phyloP scores from a whole-genome alignment of 2,113 vertebrate species.

The Plotosus lineatus region DNA sequence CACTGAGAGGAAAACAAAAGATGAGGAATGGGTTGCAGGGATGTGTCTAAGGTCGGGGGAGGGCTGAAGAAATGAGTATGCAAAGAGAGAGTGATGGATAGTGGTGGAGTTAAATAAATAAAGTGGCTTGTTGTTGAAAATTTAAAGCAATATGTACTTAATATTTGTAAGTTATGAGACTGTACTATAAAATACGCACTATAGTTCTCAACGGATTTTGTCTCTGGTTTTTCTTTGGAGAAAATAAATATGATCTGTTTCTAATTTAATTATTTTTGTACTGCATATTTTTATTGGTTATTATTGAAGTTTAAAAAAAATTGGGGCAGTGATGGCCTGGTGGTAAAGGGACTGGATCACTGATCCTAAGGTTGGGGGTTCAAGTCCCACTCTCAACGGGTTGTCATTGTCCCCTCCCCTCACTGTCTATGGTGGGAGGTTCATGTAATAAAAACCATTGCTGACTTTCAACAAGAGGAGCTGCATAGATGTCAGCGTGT shows the following conservation, averaged over 20 bases:
- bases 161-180: not conserved
- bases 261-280: conserved; percentile 32
- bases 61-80: not conserved
- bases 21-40: not conserved
- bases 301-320: too few species aligned
- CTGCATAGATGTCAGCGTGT: too few species aligned
- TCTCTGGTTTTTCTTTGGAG: not conserved
- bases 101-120: not conserved
- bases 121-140: not conserved
- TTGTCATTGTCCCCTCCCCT: too few species aligned
- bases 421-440: too few species aligned
- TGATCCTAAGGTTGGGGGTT: too few species aligned
- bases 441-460: too few species aligned
- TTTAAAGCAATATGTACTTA: conserved; percentile 21
- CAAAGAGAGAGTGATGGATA: conserved; percentile 6
- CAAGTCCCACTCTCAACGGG: too few species aligned
- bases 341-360: too few species aligned
- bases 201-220: not conserved
- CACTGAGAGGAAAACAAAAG: not conserved
- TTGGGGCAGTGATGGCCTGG: too few species aligned
- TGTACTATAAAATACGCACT: not conserved
- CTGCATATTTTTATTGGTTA: not conserved
- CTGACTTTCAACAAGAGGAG: too few species aligned
- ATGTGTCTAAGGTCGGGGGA: not conserved
- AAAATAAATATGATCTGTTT: not conserved